Percentiles rank a stretch among this genome's conserved stretches.
Evolutionary conservation across 2,113 vertebrate genomes (phyloP).

Genomic region (Phaethon lepturus): DNA sequence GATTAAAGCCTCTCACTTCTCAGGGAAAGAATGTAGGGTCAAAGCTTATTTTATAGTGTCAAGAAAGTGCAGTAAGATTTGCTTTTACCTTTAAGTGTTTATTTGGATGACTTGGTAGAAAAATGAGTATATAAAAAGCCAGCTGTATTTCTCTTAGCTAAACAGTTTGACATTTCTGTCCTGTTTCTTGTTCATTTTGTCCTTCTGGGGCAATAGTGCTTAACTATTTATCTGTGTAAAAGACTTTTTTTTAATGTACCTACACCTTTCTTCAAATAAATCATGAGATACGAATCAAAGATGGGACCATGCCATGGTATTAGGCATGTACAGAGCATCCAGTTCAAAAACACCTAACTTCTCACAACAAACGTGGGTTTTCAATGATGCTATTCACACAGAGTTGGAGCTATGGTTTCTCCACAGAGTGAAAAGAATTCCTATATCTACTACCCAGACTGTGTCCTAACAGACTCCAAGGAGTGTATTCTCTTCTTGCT

Average conservation of each 20-base stretch:
- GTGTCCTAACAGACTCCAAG: not conserved
- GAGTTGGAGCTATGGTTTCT: not conserved
- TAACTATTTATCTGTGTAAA: not conserved
- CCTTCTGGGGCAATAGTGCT: not conserved
- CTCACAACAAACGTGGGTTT: not conserved
- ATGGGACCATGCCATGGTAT: not conserved
- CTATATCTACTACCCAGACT: rapidly evolving
- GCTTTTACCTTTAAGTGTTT: not conserved
- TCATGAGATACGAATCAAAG: not conserved
- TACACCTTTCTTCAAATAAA: not conserved
- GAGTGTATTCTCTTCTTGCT: not conserved
- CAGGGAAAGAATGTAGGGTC: not conserved
- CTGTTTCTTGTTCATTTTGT: not conserved
- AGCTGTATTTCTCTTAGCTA: not conserved
- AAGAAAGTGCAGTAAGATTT: not conserved
- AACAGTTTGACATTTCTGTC: not conserved
- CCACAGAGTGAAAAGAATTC: not conserved
- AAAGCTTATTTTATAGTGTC: not conserved
- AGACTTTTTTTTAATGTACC: not conserved
- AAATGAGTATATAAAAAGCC: not conserved
- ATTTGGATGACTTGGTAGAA: not conserved
- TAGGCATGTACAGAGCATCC: not conserved
- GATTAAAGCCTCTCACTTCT: not conserved
- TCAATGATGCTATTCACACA: not conserved
- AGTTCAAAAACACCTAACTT: not conserved